phyloP scores from a whole-genome alignment of 2,888 invertebrate genomes.

The Protonemura montana region DNA sequence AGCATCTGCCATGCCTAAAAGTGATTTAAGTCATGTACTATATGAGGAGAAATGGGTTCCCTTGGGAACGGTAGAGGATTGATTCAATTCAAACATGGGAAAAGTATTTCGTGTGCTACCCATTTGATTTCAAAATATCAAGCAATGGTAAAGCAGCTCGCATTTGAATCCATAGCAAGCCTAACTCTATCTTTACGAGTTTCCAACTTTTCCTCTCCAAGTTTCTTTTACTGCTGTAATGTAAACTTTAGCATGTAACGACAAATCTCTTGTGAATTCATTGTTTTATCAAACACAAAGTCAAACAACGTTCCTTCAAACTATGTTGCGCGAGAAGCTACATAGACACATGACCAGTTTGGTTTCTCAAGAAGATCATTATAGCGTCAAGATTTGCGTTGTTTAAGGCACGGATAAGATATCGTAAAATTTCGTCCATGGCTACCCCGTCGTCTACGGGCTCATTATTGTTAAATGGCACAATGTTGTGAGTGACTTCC shows the following conservation, averaged over 20 bases:
- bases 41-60: neutral
- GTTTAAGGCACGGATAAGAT: neutral
- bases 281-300: no score
- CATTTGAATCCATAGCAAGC: neutral
- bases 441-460: neutral
- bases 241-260: neutral
- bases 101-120: neutral
- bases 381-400: neutral
- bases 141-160: neutral
- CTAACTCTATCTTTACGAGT: neutral
- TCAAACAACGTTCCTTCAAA: neutral
- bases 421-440: neutral
- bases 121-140: neutral
- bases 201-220: neutral
- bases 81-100: neutral
- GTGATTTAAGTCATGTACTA: neutral
- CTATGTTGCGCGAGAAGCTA: neutral
- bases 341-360: neutral
- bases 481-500: slow-evolving; percentile 9
- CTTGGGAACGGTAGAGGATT: neutral
- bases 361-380: neutral
- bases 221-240: neutral
- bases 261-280: no score
- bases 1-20: neutral
- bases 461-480: neutral